phyloP scores from a whole-genome alignment of 2,113 vertebrate species.

The Eudorcas thomsonii region DNA sequence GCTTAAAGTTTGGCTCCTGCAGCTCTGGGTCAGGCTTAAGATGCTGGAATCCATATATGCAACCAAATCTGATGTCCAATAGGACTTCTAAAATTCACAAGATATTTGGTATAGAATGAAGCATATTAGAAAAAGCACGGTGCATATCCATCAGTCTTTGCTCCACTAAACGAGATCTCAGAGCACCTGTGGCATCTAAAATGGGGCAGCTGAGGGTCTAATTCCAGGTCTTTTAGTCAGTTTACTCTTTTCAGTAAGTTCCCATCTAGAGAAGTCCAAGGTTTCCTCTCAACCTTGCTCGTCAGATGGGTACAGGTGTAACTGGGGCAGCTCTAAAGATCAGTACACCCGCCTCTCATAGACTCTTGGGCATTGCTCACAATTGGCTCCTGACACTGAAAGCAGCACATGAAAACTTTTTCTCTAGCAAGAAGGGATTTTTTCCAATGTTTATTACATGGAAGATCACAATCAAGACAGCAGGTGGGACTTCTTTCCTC shows the following conservation, averaged over 20 bases:
- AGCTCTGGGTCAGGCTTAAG: not conserved
- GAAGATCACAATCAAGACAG: not conserved
- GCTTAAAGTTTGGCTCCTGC: too few relatives aligned
- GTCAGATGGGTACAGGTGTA: not conserved
- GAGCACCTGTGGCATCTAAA: not conserved
- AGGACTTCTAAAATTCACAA: not conserved
- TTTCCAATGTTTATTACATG: not conserved
- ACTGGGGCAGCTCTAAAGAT: not conserved
- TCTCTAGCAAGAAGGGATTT: too few relatives aligned
- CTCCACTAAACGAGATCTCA: not conserved
- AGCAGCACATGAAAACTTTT: not conserved
- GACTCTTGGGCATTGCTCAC: not conserved
- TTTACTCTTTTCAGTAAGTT: not conserved
- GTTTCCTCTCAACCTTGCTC: not conserved
- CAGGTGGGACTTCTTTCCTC: not conserved
- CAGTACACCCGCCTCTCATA: fast-evolving
- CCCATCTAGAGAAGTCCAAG: not conserved
- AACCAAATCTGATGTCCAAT: not conserved
- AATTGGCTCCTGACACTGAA: not conserved
- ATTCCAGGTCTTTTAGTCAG: not conserved
- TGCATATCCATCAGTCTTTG: not conserved
- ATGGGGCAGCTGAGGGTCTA: not conserved
- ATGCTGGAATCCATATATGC: not conserved
- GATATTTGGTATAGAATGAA: not conserved
- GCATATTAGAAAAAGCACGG: not conserved